These are phyloP conservation scores for Mustela nigripes DNA, from an alignment of 2,113 vertebrate species.

Conservation along the genomic window DNA sequence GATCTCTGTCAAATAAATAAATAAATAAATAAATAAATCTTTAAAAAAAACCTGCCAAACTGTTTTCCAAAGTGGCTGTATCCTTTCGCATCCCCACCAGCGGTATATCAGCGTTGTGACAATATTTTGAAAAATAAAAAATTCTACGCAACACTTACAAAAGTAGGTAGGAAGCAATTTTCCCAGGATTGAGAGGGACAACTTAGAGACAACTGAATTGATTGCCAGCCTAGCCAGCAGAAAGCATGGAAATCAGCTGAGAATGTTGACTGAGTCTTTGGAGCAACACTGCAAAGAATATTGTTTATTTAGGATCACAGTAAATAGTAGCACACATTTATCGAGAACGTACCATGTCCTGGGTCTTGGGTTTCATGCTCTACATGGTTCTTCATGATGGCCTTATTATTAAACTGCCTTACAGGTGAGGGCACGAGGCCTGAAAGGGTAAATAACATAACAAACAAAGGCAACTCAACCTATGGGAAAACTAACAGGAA, in stretches of 20 bases:
- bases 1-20: too few species aligned
- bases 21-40: too few species aligned
- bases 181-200: neutral
- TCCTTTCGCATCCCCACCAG: neutral
- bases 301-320: constrained; percentile 13
- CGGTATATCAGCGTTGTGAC: neutral
- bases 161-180: neutral
- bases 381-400: neutral
- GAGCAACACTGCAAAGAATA: neutral
- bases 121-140: constrained; percentile 25
- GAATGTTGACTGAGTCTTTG: neutral
- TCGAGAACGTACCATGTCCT: neutral
- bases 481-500: neutral
- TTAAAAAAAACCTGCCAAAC: neutral
- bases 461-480: neutral
- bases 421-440: neutral
- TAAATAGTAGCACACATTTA: neutral
- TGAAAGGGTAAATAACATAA: neutral
- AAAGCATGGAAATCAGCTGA: neutral
- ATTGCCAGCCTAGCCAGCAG: neutral
- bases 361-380: neutral
- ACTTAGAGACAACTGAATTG: neutral
- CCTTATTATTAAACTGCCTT: neutral
- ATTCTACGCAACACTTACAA: neutral
- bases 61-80: neutral